Evolutionary conservation across 2,888 invertebrate genomes (phyloP).

Genomic region (Kryphioiulus occultus): DNA sequence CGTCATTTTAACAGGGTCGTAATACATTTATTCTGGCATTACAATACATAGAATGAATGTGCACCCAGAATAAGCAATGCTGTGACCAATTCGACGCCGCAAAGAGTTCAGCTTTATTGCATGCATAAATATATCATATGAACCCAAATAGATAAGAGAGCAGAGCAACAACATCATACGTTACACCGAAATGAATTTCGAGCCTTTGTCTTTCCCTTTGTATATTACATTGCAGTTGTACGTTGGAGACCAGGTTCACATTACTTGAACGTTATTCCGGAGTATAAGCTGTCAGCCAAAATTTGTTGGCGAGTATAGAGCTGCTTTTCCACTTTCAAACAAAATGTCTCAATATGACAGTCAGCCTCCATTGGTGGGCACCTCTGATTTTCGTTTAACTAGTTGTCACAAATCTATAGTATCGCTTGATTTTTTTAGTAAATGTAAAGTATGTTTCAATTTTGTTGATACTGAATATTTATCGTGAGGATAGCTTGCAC

Average conservation of each 20-base stretch:
- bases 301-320: constrained; percentile 23
- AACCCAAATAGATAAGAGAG: constrained; percentile 13
- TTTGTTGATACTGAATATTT: too few relatives aligned
- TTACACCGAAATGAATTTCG: constrained; percentile 13
- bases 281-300: constrained; percentile 9
- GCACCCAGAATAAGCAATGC: background rate
- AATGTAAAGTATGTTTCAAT: too few relatives aligned
- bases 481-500: too few relatives aligned
- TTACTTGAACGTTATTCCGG: constrained; percentile 23
- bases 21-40: background rate
- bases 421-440: too few relatives aligned
- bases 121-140: constrained; percentile 23
- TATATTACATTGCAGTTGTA: constrained; percentile 6
- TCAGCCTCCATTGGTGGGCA: background rate
- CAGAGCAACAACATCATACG: background rate
- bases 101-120: background rate
- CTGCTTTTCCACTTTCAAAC: constrained; percentile 23
- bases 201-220: background rate
- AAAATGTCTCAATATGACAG: constrained; percentile 6
- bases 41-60: background rate
- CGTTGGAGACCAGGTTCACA: background rate
- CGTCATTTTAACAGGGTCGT: background rate
- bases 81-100: background rate
- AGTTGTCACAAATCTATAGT: too few relatives aligned
- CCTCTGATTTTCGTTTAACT: background rate